A percentile compares a stretch with the other conserved stretches of the same genome.
Evolutionary conservation across 2,797 vertebrate species (phyloP).

Genomic region (Pseudochirops corinnae): DNA sequence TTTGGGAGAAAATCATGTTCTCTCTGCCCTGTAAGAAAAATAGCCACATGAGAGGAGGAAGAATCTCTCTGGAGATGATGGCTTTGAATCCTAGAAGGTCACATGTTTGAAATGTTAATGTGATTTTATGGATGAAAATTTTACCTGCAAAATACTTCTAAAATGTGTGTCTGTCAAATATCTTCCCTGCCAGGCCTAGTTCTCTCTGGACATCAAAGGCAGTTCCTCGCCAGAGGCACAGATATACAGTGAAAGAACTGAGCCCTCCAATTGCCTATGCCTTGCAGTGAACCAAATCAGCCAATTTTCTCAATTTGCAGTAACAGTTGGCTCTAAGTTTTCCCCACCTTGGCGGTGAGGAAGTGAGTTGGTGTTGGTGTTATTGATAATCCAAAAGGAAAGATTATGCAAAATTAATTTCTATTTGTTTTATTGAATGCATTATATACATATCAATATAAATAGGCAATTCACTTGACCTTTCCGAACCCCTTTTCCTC

Average conservation of each 20-base stretch:
- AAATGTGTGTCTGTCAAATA: constrained; percentile 63
- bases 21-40: constrained; percentile 63
- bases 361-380: background rate
- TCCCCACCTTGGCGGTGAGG: background rate
- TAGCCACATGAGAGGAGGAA: constrained; percentile 12
- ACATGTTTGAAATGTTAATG: constrained; percentile 75
- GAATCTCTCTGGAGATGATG: constrained; percentile 45
- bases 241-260: constrained; percentile 14
- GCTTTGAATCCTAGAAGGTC: constrained; percentile 68
- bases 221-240: constrained; percentile 27
- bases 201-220: constrained; percentile 63
- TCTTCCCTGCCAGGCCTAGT: constrained; percentile 14
- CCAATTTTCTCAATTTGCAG: background rate
- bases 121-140: constrained; percentile 71
- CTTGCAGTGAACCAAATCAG: background rate
- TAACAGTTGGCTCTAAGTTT: constrained; percentile 36
- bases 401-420: background rate
- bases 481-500: background rate
- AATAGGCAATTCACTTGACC: background rate
- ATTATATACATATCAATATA: background rate
- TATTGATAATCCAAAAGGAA: background rate
- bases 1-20: constrained; percentile 54
- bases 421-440: background rate
- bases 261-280: background rate
- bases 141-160: constrained; percentile 73